Evolutionary conservation across 2,888 invertebrate species (phyloP), one percentile per base, ranked within the genome.

Genomic region (Punctoribates punctum): DNA sequence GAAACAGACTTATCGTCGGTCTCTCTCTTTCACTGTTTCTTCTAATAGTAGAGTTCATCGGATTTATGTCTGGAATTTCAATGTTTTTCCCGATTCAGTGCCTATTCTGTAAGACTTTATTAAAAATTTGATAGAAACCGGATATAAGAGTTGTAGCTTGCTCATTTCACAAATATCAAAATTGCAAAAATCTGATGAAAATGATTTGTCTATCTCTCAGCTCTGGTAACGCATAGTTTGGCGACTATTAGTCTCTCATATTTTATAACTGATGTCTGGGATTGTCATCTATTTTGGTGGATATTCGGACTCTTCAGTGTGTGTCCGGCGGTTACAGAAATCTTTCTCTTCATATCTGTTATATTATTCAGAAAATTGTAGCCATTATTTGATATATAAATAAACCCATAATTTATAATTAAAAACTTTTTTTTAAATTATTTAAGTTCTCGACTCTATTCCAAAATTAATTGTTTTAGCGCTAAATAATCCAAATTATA

Each of bases 241-340:
- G 34, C 65, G 17, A 27, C 27, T 20, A 65, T 65, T 15, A n/a
- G 34, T 38, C 34, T 65, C 9, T 65, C 34, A 15, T 65, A 65
- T 65, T 65, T 65, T 17, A 65, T 65, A 15, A 65, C 65, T 38
- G 65, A 65, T 65, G 65, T 65, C 8, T 65, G 65, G 65, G 65
- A 65, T n/a, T 65, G 65, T 38, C 9, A 9, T 34, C 38, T 65
- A 6, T 65, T 65, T 65, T 65, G 65, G 65, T 65, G 65, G 65
- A 65, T 65, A 65, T 65, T 65, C 15, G 15, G n/a, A 34, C 27
- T 65, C n/a, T 65, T 29, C 38, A 65, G 65, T 65, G 29, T 65
- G 5, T 34, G 5, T 8, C 65, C 65, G n/a, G 65, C 65, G 4
- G 9, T 65, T 5, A n/a, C 65, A 15, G 65, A 65, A 11, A 34